These are phyloP conservation scores for Haliclona indistincta DNA, from an alignment of 37 sponge, comb jelly and placozoan species.

Conservation along the genomic window DNA sequence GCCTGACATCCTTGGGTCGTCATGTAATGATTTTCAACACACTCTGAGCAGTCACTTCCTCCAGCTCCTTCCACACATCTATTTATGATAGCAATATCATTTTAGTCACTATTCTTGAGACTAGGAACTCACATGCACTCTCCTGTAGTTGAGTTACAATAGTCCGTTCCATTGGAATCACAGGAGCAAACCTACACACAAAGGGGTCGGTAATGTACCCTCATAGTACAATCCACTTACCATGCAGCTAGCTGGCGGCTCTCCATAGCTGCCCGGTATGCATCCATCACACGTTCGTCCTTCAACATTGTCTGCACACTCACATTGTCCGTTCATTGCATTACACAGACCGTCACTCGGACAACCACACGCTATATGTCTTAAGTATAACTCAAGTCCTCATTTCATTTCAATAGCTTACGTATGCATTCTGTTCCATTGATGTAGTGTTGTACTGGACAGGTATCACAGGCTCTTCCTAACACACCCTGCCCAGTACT, in stretches of 20 bases:
- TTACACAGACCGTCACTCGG: conserved; percentile 10
- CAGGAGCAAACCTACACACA: conserved; percentile 20
- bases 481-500: neutral
- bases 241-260: conserved; percentile 8
- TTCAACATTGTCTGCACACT: conserved; percentile 3
- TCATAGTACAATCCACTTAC: neutral
- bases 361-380: neutral
- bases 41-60: conserved; percentile 16
- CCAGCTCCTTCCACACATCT: conserved; percentile 16
- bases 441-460: neutral
- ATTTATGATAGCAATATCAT: conserved; percentile 18
- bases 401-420: neutral
- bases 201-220: neutral
- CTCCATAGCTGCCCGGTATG: conserved; percentile 24
- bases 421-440: neutral
- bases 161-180: neutral
- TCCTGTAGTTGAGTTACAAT: conserved; percentile 23
- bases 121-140: conserved; percentile 10
- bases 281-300: conserved; percentile 39
- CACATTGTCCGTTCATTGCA: conserved; percentile 39
- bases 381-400: neutral
- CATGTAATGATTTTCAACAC: conserved; percentile 11
- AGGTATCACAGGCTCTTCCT: neutral
- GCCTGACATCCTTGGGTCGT: conserved; percentile 10
- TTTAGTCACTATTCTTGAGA: neutral